Percentiles rank a stretch among this genome's conserved stretches.
Evolutionary conservation across 2,797 vertebrate genomes (phyloP).

Genomic region (Lacerta viridis): DNA sequence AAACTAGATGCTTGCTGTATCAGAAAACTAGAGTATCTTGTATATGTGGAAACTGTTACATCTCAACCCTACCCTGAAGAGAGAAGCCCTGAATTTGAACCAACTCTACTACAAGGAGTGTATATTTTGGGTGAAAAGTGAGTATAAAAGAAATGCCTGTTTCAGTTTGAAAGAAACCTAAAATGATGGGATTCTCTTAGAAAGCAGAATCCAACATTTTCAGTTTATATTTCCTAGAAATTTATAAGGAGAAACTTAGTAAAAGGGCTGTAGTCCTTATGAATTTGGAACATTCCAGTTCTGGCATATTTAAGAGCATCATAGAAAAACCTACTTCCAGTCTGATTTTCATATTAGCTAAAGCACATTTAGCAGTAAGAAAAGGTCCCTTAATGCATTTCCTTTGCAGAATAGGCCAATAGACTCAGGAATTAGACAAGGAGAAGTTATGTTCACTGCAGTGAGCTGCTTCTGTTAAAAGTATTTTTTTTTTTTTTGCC

Average conservation of each 20-base stretch:
- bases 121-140: constrained; percentile 18
- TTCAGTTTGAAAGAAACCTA: constrained; percentile 40
- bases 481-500: constrained; percentile 5
- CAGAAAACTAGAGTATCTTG: not conserved
- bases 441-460: constrained; percentile 21
- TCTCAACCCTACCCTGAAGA: too few species aligned
- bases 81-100: not conserved
- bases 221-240: constrained; percentile 73
- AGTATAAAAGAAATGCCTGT: constrained; percentile 10
- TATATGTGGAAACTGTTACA: not conserved
- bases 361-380: constrained; percentile 42
- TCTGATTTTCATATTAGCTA: constrained; percentile 35
- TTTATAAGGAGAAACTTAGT: constrained; percentile 73
- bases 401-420: constrained; percentile 25
- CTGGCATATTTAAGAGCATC: not conserved
- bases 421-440: constrained; percentile 11
- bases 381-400: constrained; percentile 25
- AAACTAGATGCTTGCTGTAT: not conserved
- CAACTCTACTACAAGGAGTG: not conserved
- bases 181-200: constrained; percentile 38
- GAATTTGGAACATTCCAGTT: constrained; percentile 22
- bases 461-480: constrained; percentile 24
- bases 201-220: constrained; percentile 20
- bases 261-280: constrained; percentile 47
- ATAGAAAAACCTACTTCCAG: constrained; percentile 55